Evolutionary conservation across 2,888 invertebrate species (phyloP).

Genomic region (Torymus texanus): DNA sequence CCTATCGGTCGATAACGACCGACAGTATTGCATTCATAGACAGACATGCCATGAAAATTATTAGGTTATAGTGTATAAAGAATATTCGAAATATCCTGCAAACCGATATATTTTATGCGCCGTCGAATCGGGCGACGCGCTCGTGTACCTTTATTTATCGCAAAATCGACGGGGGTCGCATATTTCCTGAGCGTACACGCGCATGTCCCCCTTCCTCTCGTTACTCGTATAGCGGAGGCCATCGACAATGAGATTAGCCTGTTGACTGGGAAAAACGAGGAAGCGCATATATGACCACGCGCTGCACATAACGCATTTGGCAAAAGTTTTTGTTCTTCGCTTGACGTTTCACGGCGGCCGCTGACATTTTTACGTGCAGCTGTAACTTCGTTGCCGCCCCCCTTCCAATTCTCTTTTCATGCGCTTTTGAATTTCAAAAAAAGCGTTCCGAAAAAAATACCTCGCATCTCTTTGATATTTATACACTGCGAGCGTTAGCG

Average conservation of each 20-base stretch:
- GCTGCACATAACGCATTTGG: conserved; percentile 11
- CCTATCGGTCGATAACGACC: too few species aligned
- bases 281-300: not conserved
- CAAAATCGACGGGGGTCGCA: too few species aligned
- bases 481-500: not conserved
- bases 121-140: too few species aligned
- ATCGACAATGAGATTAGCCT: conserved; percentile 29
- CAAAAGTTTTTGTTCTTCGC: conserved; percentile 40
- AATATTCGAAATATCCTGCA: too few species aligned
- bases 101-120: too few species aligned
- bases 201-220: too few species aligned
- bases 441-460: not conserved
- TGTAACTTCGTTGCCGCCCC: not conserved
- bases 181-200: too few species aligned
- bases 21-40: too few species aligned
- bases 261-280: conserved; percentile 20
- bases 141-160: too few species aligned
- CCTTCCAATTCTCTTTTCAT: not conserved
- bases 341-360: conserved; percentile 30
- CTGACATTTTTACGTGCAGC: conserved; percentile 31
- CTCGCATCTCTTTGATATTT: conserved; percentile 1
- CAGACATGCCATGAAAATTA: too few species aligned
- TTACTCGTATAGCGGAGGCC: conserved; percentile 1
- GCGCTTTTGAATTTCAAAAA: conserved; percentile 19
- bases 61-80: too few species aligned